These are phyloP conservation scores for Odiellus spinosus DNA, from an alignment of 2,888 invertebrate genomes.

Conservation along the genomic window DNA sequence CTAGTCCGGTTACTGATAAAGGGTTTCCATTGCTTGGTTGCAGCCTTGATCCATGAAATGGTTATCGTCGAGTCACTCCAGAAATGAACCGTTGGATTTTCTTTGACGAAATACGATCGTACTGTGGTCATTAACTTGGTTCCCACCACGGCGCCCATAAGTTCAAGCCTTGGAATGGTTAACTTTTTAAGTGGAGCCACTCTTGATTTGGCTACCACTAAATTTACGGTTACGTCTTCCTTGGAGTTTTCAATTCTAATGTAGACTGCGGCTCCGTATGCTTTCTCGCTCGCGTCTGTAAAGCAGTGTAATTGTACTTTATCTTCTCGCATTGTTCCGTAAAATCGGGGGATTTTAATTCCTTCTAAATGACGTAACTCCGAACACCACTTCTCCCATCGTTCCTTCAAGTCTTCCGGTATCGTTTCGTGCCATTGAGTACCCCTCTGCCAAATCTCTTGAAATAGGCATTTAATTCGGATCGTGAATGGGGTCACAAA, in stretches of 20 bases:
- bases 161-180: conserved; percentile 2
- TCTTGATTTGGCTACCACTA: conserved; percentile 2
- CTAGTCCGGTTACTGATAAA: background rate
- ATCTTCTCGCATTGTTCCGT: too few species aligned
- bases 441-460: too few species aligned
- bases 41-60: background rate
- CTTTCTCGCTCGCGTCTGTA: conserved; percentile 3
- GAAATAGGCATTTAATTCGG: too few species aligned
- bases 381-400: too few species aligned
- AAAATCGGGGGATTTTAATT: too few species aligned
- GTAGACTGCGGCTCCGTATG: background rate
- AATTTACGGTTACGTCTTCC: background rate
- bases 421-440: too few species aligned
- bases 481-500: too few species aligned
- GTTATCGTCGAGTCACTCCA: background rate
- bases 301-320: background rate
- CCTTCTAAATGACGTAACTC: too few species aligned
- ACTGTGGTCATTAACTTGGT: background rate
- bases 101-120: too few species aligned
- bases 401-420: too few species aligned
- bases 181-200: background rate
- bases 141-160: background rate
- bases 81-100: background rate
- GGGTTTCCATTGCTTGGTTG: too few species aligned
- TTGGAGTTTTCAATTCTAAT: background rate